phyloP scores from a whole-genome alignment of 2,113 vertebrate genomes.

The Osmerus eperlanus region DNA sequence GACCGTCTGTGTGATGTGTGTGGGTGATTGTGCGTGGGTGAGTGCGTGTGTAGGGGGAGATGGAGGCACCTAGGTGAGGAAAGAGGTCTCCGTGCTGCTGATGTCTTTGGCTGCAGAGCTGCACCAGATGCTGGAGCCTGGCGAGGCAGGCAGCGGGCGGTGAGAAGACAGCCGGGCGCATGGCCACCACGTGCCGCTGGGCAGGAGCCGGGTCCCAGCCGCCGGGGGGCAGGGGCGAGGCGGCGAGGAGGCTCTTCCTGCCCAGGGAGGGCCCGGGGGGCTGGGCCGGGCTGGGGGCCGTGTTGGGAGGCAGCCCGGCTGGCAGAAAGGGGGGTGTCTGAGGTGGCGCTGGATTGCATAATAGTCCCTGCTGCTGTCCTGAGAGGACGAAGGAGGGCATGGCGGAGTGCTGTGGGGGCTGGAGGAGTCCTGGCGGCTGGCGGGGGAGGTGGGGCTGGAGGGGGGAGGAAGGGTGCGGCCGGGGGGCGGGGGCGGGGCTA shows the following conservation, averaged over 20 bases:
- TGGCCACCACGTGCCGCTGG: slow-evolving; percentile 82
- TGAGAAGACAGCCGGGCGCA: slow-evolving; percentile 88
- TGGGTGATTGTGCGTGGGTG: background rate
- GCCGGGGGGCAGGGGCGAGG: slow-evolving; percentile 56
- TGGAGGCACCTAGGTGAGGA: slow-evolving; percentile 86
- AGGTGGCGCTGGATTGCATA: slow-evolving; percentile 96
- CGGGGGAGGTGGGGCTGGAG: slow-evolving; percentile 57
- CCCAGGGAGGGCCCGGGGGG: slow-evolving; percentile 78
- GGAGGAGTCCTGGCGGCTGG: slow-evolving; percentile 62
- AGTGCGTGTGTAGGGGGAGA: slow-evolving; percentile 5
- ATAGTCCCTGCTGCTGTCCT: slow-evolving; percentile 83
- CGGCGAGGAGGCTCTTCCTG: slow-evolving; percentile 82
- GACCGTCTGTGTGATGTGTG: background rate
- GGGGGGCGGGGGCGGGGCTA: slow-evolving; percentile 81
- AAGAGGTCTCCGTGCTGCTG: slow-evolving; percentile 90
- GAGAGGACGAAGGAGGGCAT: slow-evolving; percentile 77
- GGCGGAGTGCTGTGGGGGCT: slow-evolving; percentile 58
- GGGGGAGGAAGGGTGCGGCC: slow-evolving; percentile 59
- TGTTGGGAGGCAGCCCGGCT: slow-evolving; percentile 81
- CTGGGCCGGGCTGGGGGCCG: slow-evolving; percentile 83
- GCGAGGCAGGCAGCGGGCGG: slow-evolving; percentile 86
- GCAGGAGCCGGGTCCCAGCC: slow-evolving; percentile 58
- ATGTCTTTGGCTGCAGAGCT: slow-evolving; percentile 89
- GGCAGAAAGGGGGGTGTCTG: slow-evolving; percentile 87
- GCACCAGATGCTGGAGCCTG: slow-evolving; percentile 92